phyloP scores from a whole-genome alignment of 2,113 vertebrate genomes.

The Rhynchomys soricoides region DNA sequence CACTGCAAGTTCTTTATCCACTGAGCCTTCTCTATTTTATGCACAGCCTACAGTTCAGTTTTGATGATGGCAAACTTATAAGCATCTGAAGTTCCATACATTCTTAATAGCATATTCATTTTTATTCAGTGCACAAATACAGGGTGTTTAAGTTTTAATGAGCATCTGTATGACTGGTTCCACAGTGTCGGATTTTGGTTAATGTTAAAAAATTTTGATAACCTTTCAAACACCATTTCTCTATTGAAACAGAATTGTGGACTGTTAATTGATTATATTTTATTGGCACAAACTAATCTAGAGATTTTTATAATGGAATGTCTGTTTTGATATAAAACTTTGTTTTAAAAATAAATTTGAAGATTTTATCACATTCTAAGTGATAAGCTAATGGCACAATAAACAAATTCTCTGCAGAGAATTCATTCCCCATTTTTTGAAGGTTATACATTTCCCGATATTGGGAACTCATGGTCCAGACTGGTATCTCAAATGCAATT shows the following conservation, averaged over 20 bases:
- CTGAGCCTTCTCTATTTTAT: background rate
- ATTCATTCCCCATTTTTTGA: background rate
- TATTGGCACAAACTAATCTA: background rate
- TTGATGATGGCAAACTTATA: background rate
- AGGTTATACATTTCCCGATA: background rate
- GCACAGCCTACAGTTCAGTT: background rate
- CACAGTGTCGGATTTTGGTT: background rate
- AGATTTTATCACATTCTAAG: background rate
- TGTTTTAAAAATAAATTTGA: constrained; percentile 36
- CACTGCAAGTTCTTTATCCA: background rate
- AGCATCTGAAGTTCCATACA: background rate
- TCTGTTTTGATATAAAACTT: background rate
- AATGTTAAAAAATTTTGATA: background rate
- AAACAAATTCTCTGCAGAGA: constrained; percentile 25
- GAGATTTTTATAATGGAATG: background rate
- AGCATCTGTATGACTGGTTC: background rate
- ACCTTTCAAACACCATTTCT: background rate
- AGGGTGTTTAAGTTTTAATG: background rate
- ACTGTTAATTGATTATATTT: constrained; percentile 28
- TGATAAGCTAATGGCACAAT: background rate
- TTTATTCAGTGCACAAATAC: background rate
- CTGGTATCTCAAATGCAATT: background rate
- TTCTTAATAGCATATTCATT: background rate
- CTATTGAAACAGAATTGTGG: background rate
- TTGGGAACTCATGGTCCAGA: background rate